Evolutionary conservation across 2,113 vertebrate genomes (phyloP), one percentile per base, ranked within the genome.

Genomic region (Cisticola juncidis): DNA sequence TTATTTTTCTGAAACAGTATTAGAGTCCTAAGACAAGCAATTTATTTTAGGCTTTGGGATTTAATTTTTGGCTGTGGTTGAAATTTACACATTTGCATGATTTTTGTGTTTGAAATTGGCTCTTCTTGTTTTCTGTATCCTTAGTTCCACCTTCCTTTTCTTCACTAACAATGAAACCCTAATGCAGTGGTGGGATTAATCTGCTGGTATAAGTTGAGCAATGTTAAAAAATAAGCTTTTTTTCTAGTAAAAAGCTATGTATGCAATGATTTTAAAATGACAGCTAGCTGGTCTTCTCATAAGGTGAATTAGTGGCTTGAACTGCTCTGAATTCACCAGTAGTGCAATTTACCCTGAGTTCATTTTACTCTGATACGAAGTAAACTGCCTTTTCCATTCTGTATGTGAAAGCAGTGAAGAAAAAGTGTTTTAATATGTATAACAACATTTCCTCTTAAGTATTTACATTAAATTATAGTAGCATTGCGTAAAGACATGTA

Each of bases 161-260:
- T 47, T 65, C 56, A 65, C 50, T 76, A 84, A 71, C 64, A 87
- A n/a, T 91, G 51, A 57, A 96, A 95, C 92, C 82, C 68, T 65
- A 65, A 42, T 77, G 21, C 78, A 88, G 62, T 47, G 51, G 28
- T 69, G 85, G 48, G 26, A 12, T 86, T 51, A 82, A 38, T 74
- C 38, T 28, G 26, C 74, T 89, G 14, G 33, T 82, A 65, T 77
- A 82, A 91, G 10, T 84, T 95, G 90, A 93, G 48, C 78, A 80
- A 4, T 42, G 15, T 73, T 83, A 31, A 73, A 82, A 81, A 28
- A 57, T 56, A 25, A 77, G 14, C 15, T 50, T 91, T 50, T 91
- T 94, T 70, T 57, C 21, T 76, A 33, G 48, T 68, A 61, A 81
- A 91, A 92, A 83, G 7, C 28, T 51, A 2, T 51, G 9, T 51